Evolutionary conservation across 2,888 invertebrate species (phyloP), one percentile per base, ranked within the genome.

Genomic region (Rugalucina vietnamica): DNA sequence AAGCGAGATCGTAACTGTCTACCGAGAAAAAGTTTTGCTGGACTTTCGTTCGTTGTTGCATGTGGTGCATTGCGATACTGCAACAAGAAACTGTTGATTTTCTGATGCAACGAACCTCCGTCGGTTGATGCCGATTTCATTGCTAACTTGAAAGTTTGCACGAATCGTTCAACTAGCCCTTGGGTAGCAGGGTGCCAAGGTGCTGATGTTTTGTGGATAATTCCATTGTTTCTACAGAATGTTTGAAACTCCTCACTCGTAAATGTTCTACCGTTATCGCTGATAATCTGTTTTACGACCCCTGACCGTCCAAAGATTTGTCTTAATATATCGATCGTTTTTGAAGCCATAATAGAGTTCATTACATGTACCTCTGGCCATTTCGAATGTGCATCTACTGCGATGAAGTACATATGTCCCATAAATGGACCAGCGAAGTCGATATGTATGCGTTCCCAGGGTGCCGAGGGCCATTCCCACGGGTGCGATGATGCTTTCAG

Each of bases 91-190:
- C 37, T 77, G 12, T 37, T 54, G 3, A 85, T n/a, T 57, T 82
- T 82, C 34, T 72, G 74, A n/a, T 80, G 73, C 34, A 81, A 54
- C n/a, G 54, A 54, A 21, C 54, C 8, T n/a, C 54, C n/a, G 49
- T 86, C 80, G 18, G 57, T 1, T 77, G 81, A 72, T 1, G 76
- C 72, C 14, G 74, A 39, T 72, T 76, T 82, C 54, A 87, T 81
- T 24, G 79, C 76, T 14, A 54, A 57, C 79, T 89, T 90, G 65
- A 90, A 89, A 29, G 87, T 81, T 34, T 81, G 81, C 1, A 84
- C 81, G 37, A 87, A 86, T 29, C 88, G 34, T 76, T 89, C 88
- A 2, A 75, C 87, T 24, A 86, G 71, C 54, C 89, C 85, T 39
- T 88, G 84, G 24, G 86, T 89, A 18, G 77, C 49, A 3, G 88